These are phyloP conservation scores for Brachypteracias leptosomus DNA, from an alignment of 2,113 vertebrate genomes.

Conservation along the genomic window DNA sequence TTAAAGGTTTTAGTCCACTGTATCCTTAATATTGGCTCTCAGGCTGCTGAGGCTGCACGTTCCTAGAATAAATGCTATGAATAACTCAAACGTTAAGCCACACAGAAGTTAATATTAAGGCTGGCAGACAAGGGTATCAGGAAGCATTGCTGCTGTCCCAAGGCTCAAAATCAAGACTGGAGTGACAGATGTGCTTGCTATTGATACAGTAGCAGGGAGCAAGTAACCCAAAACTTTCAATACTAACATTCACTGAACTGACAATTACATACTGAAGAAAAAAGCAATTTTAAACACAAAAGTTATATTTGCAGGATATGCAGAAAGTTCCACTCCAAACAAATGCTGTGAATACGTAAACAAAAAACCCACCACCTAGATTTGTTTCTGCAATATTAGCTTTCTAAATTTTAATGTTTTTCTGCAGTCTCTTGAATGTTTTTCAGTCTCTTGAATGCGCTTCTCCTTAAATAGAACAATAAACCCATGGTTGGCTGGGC, in stretches of 20 bases:
- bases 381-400: neutral
- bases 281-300: neutral
- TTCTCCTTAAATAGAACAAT: neutral
- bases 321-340: neutral
- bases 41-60: neutral
- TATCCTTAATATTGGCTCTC: neutral
- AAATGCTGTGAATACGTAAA: neutral
- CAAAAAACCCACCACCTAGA: neutral
- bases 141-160: neutral
- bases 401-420: neutral
- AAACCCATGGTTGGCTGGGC: neutral
- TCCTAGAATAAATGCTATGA: neutral
- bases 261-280: neutral
- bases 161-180: neutral
- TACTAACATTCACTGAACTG: neutral
- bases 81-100: neutral
- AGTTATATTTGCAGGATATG: neutral
- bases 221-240: neutral
- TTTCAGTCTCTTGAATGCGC: neutral
- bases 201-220: neutral
- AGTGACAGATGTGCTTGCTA: neutral
- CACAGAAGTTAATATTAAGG: neutral
- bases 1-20: neutral
- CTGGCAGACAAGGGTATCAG: neutral
- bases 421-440: too few relatives aligned